Evolutionary conservation across 2,888 invertebrate species (phyloP), one percentile per base, ranked within the genome.

Genomic region (Papilio elwesi): DNA sequence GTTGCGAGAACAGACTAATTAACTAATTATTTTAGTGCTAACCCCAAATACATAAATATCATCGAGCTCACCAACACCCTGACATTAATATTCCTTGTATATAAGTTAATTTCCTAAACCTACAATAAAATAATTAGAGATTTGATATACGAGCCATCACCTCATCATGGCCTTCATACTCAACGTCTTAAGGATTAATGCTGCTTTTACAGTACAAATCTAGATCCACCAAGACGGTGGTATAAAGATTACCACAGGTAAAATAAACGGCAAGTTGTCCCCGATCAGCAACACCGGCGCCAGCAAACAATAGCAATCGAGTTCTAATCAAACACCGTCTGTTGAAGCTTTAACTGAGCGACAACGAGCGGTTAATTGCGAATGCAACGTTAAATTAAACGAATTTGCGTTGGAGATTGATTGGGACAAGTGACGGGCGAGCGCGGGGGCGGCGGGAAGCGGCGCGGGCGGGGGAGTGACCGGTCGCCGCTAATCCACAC

Each of bases 301-400:
- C 43, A 43, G 65, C 74, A 76, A 77, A 77, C 75, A 76, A 75
- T 75, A 73, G 62, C 75, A 75, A 76, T 76, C 70, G 70, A 73
- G 76, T 73, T 77, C 73, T 80, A 79, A 81, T 78, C 76, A 78
- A 79, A 80, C 76, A 79, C 75, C 75, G 75, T 76, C 73, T 69
- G 74, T 9, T 70, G 73, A 67, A 64, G 62, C 74, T 70, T 70
- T 73, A 72, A 74, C 49, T 62, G 63, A 62, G 49, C 71, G 74
- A 64, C 72, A 89, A 89, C 85, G 87, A 88, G 78, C 79, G 81
- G 83, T 82, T 89, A 89, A 90, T 89, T 82, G 84, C 81, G 79
- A 87, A 86, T 88, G 86, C 84, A 87, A 86, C 86, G 89, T 81
- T 83, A 84, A 88, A 88, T 89, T 89, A 87, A 90, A 83, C 83